phyloP scores from a whole-genome alignment of 2,797 vertebrate genomes.

The Microhierax caerulescens region DNA sequence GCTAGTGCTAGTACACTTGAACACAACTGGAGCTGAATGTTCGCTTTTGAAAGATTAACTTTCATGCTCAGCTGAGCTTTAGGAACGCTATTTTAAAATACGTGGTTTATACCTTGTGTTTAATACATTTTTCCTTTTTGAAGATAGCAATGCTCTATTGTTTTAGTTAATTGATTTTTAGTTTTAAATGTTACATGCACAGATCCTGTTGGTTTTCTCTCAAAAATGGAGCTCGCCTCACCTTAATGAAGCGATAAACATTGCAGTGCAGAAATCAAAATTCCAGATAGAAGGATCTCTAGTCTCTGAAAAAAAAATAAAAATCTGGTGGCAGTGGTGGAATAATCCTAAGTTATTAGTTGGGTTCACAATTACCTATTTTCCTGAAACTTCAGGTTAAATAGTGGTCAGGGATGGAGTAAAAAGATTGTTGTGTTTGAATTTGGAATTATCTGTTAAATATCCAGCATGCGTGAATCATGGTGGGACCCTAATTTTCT shows the following conservation, averaged over 20 bases:
- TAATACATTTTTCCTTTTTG: background rate
- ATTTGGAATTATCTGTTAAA: background rate
- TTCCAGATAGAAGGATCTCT: background rate
- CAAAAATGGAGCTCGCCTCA: background rate
- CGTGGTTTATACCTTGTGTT: background rate
- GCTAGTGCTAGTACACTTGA: background rate
- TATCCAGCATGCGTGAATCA: background rate
- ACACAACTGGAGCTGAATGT: slow-evolving; percentile 36
- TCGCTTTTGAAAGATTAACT: slow-evolving; percentile 60
- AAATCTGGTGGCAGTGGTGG: background rate
- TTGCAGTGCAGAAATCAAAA: background rate
- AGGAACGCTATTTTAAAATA: slow-evolving; percentile 50
- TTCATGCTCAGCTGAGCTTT: slow-evolving; percentile 56
- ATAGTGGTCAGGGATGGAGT: background rate
- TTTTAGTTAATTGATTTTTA: background rate
- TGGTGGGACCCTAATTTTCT: background rate
- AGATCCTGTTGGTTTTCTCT: background rate
- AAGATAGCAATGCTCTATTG: background rate
- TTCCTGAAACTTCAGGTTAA: background rate
- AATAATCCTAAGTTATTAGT: background rate
- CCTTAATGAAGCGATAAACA: background rate
- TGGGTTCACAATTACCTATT: background rate
- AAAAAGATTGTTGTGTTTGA: background rate
- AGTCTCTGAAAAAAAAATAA: background rate
- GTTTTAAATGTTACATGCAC: background rate